Conservation (phyloP, 2,888 invertebrate species). For the Andrena praecox region DNA sequence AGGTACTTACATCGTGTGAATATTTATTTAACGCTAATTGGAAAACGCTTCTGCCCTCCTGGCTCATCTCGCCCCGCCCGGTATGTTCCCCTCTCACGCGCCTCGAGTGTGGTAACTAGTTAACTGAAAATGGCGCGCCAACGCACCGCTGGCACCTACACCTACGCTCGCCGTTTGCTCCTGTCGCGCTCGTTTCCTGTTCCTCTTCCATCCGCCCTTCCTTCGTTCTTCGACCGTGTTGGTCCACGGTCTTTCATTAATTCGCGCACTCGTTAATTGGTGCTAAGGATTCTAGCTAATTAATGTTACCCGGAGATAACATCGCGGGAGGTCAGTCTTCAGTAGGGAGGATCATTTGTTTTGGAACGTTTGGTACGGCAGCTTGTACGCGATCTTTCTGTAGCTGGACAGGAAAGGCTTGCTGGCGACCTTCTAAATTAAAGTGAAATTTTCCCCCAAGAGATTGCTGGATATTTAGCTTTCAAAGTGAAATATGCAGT, state of each 20-base stretch:
- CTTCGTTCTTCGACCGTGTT: not conserved
- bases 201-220: conserved; percentile 34
- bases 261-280: conserved; percentile 15
- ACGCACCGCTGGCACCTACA: conserved; percentile 32
- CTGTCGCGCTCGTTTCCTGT: conserved; percentile 45
- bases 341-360: no score
- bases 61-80: conserved; percentile 28
- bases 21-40: conserved; percentile 83
- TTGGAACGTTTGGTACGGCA: no score
- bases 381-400: no score
- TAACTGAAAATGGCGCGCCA: conserved; percentile 51
- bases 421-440: no score
- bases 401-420: no score
- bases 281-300: not conserved
- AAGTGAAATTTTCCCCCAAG: no score
- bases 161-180: conserved; percentile 5
- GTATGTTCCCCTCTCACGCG: conserved; percentile 12
- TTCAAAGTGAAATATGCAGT: no score
- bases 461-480: no score
- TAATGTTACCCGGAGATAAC: not conserved
- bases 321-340: no score
- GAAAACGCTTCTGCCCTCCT: conserved; percentile 77
- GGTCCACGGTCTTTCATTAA: not conserved
- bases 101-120: conserved; percentile 52
- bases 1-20: conserved; percentile 70